phyloP scores from a whole-genome alignment of 35 echinoderm and acorn worm species.

The Ptychodera flava region DNA sequence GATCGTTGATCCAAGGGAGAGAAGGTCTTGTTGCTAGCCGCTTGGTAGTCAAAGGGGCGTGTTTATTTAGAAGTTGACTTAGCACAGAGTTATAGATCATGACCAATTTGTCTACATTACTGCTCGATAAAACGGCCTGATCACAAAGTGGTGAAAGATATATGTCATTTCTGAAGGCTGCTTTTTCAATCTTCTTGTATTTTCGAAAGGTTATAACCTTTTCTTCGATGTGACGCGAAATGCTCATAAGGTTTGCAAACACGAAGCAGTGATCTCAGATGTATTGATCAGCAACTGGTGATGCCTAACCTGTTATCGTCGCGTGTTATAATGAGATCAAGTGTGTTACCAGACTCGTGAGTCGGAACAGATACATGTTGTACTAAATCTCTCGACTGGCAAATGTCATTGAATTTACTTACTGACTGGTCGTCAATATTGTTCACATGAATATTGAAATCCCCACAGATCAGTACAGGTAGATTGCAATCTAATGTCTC shows the following conservation, averaged over 20 bases:
- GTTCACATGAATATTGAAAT: slow-evolving; percentile 24
- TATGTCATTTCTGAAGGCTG: not conserved
- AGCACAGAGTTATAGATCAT: slow-evolving; percentile 6
- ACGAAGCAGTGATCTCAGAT: slow-evolving; percentile 14
- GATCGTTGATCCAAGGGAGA: slow-evolving; percentile 31
- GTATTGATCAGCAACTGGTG: not conserved
- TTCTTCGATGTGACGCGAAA: not conserved
- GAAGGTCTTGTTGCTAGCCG: slow-evolving; percentile 5
- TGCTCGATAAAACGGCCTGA: not conserved
- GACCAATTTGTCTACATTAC: not conserved
- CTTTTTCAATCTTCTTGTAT: not conserved
- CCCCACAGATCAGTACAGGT: slow-evolving; percentile 10
- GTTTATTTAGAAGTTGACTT: slow-evolving; percentile 21
- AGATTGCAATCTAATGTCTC: not conserved
- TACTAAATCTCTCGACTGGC: not conserved
- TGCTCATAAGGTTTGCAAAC: not conserved
- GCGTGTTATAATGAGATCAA: slow-evolving; percentile 1
- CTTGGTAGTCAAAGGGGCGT: slow-evolving; percentile 26
- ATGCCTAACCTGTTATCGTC: not conserved
- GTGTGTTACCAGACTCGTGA: slow-evolving; percentile 10
- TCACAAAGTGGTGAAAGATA: not conserved
- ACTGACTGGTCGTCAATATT: not conserved
- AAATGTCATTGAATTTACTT: slow-evolving; percentile 11
- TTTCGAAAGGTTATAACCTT: not conserved
- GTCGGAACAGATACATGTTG: slow-evolving; percentile 6